Base-by-base conservation (phyloP, 2,888 invertebrate genomes). In the Pseudococcus longispinus region DNA sequence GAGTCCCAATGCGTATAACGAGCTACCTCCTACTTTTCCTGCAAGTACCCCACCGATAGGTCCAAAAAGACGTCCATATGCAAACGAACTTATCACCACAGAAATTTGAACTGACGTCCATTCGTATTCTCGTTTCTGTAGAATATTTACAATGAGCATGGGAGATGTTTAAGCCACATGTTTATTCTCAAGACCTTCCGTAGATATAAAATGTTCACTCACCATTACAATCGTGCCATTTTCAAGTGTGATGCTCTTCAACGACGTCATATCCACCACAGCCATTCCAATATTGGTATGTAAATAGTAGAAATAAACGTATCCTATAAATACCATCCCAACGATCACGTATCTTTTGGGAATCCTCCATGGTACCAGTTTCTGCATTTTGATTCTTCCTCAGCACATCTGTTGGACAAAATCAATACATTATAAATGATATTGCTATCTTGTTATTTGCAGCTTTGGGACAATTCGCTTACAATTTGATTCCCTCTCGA, bases 281-380 rank as follows among this genome's bases (percentile, higher is more conserved):
- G 77, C 77, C 77, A 80, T 80, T 42, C 37, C 77, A 13, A 80
- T 80, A 42, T 80, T 80, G 20, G 77, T 42, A 20, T 80, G 77
- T 13, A 80, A 80, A 37, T 11, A n/a, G 20, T 80, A 80, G 18
- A 80, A 80, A 80, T 42, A n/a, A n/a, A 80, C 42, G 20, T 80
- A 80, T 29, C 77, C 77, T 2, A 80, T 42, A 20, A 80, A 80
- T 4, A 80, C 77, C 77, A 80, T 80, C 20, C 3, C 20, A 20
- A 80, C 77, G 6, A 80, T 20, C 77, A 80, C n/a, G 13, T 42
- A 80, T 42, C 77, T n/a, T 29, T 42, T 80, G 18, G 77, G 77
- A 9, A 80, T n/a, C 42, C 42, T n/a, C 42, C 42, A 42, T 42
- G 20, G 15, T 80, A 32, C 11, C 29, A 37, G 6, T 3, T 6